These are phyloP conservation scores for Mylabris sibirica DNA, from an alignment of 2,888 invertebrate genomes.

Conservation along the genomic window DNA sequence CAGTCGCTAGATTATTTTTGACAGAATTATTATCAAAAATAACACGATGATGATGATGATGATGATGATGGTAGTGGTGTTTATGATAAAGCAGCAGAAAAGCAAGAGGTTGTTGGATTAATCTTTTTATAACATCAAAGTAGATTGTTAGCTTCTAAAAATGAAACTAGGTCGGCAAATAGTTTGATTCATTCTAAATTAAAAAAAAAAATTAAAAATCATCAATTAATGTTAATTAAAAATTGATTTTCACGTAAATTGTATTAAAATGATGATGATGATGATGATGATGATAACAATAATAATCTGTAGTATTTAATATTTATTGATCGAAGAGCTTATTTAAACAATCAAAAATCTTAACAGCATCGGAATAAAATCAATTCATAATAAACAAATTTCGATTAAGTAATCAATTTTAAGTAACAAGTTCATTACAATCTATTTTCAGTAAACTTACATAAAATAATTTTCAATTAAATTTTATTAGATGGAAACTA, in stretches of 20 bases:
- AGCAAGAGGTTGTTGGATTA: background rate
- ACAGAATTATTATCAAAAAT: background rate
- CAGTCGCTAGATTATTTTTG: background rate
- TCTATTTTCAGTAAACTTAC: slow-evolving; percentile 10
- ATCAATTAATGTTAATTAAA: too few relatives aligned
- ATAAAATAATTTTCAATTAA: background rate
- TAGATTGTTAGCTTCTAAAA: slow-evolving; percentile 3
- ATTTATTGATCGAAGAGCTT: background rate
- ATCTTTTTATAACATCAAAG: slow-evolving; percentile 11
- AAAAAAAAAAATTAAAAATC: background rate
- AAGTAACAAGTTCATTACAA: slow-evolving; percentile 21
- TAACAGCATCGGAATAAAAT: slow-evolving; percentile 22
- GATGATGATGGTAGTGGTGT: background rate
- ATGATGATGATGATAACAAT: background rate
- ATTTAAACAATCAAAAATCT: slow-evolving; percentile 7
- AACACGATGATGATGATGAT: background rate
- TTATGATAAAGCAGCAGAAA: too few relatives aligned
- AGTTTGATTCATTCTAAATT: background rate
- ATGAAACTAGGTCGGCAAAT: slow-evolving; percentile 8
- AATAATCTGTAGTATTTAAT: background rate
- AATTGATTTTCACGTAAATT: too few relatives aligned
- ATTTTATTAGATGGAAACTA: background rate
- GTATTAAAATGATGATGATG: too few relatives aligned
- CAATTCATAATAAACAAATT: slow-evolving; percentile 33
- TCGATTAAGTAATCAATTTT: slow-evolving; percentile 25